These are phyloP conservation scores for Drosophila cognata DNA, from an alignment of 2,888 invertebrate genomes.

Conservation along the genomic window DNA sequence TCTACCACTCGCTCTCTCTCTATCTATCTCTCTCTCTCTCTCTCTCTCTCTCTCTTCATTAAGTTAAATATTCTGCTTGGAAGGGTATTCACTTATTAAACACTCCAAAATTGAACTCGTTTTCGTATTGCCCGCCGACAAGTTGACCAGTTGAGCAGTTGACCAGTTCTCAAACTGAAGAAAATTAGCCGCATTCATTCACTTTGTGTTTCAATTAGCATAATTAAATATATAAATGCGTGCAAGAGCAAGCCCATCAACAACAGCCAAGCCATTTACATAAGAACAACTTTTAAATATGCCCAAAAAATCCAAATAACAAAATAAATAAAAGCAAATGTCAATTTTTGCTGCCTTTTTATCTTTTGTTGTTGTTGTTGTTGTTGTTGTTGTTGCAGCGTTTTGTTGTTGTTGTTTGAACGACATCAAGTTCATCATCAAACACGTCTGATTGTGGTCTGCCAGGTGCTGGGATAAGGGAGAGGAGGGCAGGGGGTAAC, in stretches of 20 bases:
- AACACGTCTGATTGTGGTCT: slow-evolving; percentile 63
- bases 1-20: too few species aligned
- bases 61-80: background rate
- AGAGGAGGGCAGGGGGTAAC: background rate
- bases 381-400: slow-evolving; percentile 7
- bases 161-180: slow-evolving; percentile 38
- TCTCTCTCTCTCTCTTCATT: background rate
- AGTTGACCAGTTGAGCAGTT: slow-evolving; percentile 39
- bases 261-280: slow-evolving; percentile 55
- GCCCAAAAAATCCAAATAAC: slow-evolving; percentile 18
- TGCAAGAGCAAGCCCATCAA: slow-evolving; percentile 47
- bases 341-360: slow-evolving; percentile 5
- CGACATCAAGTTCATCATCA: slow-evolving; percentile 73
- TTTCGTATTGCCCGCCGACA: background rate
- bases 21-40: too few species aligned
- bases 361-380: background rate
- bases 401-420: slow-evolving; percentile 42
- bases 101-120: slow-evolving; percentile 2
- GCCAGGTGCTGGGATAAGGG: background rate
- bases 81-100: background rate
- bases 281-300: slow-evolving; percentile 76
- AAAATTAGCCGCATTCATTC: slow-evolving; percentile 28
- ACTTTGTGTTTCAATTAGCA: slow-evolving; percentile 61
- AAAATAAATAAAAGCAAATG: background rate
- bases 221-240: slow-evolving; percentile 74